A percentile compares a stretch with the other conserved stretches of the same genome.
phyloP scores from a whole-genome alignment of 2,888 invertebrate genomes.

The Amblyjoppa proteus region DNA sequence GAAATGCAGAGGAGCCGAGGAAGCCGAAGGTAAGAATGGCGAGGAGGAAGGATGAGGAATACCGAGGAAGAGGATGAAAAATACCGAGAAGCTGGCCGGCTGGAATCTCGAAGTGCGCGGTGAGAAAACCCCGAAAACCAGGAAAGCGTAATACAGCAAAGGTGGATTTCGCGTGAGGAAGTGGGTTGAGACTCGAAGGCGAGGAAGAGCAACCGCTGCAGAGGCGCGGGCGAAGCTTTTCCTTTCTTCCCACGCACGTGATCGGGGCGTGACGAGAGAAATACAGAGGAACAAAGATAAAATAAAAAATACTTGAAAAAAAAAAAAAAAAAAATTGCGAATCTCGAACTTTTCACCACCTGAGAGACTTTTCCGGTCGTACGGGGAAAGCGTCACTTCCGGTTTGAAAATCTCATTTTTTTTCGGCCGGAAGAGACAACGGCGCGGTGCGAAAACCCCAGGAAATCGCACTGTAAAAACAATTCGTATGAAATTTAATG shows the following conservation, averaged over 20 bases:
- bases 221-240: constrained; percentile 53
- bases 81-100: background rate
- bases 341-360: no score
- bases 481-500: no score
- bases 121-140: background rate
- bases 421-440: no score
- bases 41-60: constrained; percentile 10
- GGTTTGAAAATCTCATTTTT: no score
- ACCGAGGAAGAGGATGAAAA: background rate
- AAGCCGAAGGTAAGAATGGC: background rate
- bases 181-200: constrained; percentile 30
- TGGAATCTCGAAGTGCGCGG: background rate
- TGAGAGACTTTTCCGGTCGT: no score
- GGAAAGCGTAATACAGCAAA: background rate
- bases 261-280: constrained; percentile 66
- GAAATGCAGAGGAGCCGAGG: constrained; percentile 17
- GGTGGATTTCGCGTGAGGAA: background rate
- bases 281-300: constrained; percentile 23
- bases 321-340: no score
- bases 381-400: no score
- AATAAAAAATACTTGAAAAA: background rate
- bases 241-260: constrained; percentile 72
- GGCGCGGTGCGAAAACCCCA: background rate
- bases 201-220: constrained; percentile 43
- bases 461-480: background rate